Base-by-base conservation (phyloP, 2,113 vertebrate species). In the Sinosuthora webbiana region DNA sequence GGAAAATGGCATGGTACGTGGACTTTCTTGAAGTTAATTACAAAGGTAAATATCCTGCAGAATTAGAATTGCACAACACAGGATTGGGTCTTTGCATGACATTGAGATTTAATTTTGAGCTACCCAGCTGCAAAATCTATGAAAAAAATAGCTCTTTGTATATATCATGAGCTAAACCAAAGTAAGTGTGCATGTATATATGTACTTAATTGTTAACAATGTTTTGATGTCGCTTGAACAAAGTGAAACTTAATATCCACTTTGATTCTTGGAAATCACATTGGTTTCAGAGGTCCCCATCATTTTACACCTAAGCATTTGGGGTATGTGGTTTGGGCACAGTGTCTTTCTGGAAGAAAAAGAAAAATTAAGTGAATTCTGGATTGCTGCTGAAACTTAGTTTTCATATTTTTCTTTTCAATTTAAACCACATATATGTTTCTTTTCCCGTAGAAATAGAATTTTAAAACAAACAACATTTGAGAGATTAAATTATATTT, bases 1-100 rank as follows among this genome's bases (percentile, higher is more conserved):
- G 20, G 67, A 56, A 67, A 64, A 81, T 57, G 53, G 23, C 0
- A 7, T 21, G 2, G 11, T 68, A 13, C 0, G 0, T 78, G 14
- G 14, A 8, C n/a, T 73, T 76, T 19, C 13, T 64, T 35, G 35
- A 81, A 70, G 15, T n/a, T 69, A 41, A 59, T 86, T 86, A 47
- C 30, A 64, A 39, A 63, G 24, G 8, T 41, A 23, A 84, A 31
- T 39, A 79, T 76, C 35, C 35, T 3, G 0, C 55, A 47, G 39
- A 65, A 53, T 86, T 27, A 44, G 19, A 33, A 20, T 7, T 47
- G 18, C n/a, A 23, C 17, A 37, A 2, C 15, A 15, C 4, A 50
- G 16, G 13, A 37, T 1, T 31, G 37, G 8, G 37, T 82, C 62
- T 81, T 95, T 7, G 13, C 17, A 6, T 30, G 30, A 20, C 18